A percentile compares a stretch with the other conserved stretches of the same genome.
phyloP scores from a whole-genome alignment of 2,113 vertebrate genomes.

The Myxocyprinus asiaticus region DNA sequence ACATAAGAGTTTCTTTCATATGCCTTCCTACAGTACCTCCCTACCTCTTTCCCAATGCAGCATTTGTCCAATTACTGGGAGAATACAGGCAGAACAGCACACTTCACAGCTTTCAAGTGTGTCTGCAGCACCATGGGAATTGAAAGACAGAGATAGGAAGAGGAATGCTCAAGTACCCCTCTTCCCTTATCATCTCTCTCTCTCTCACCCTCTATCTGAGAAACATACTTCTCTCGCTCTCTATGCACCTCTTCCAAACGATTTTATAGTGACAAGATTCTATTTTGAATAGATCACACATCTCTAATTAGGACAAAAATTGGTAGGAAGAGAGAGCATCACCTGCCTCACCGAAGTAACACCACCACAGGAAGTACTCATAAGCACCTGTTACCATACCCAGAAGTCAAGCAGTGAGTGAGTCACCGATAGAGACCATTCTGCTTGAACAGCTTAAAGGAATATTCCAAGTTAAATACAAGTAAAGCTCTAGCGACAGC shows the following conservation, averaged over 20 bases:
- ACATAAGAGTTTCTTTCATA: slow-evolving; percentile 39
- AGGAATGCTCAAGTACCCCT: slow-evolving; percentile 71
- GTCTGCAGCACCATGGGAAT: slow-evolving; percentile 75
- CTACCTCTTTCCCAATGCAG: slow-evolving; percentile 48
- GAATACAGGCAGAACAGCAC: slow-evolving; percentile 78
- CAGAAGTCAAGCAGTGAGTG: neutral
- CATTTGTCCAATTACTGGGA: slow-evolving; percentile 79
- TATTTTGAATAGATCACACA: slow-evolving; percentile 33
- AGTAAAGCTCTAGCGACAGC: too few species aligned
- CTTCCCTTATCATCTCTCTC: slow-evolving; percentile 2
- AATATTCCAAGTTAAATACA: too few species aligned
- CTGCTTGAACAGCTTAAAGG: too few species aligned
- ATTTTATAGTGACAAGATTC: slow-evolving; percentile 33
- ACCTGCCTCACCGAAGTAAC: slow-evolving; percentile 60
- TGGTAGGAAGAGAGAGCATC: slow-evolving; percentile 58
- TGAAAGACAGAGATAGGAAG: slow-evolving; percentile 68
- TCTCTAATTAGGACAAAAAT: slow-evolving; percentile 51
- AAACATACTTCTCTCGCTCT: neutral
- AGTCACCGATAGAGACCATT: slow-evolving; percentile 6
- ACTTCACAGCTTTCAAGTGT: slow-evolving; percentile 82
- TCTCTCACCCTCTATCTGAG: neutral
- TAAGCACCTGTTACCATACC: slow-evolving; percentile 47
- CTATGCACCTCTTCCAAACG: slow-evolving; percentile 9
- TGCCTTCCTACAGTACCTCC: neutral
- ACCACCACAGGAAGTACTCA: slow-evolving; percentile 47